These are phyloP conservation scores for Trypoxylon attenuatum DNA, from an alignment of 2,888 invertebrate species.

Conservation along the genomic window DNA sequence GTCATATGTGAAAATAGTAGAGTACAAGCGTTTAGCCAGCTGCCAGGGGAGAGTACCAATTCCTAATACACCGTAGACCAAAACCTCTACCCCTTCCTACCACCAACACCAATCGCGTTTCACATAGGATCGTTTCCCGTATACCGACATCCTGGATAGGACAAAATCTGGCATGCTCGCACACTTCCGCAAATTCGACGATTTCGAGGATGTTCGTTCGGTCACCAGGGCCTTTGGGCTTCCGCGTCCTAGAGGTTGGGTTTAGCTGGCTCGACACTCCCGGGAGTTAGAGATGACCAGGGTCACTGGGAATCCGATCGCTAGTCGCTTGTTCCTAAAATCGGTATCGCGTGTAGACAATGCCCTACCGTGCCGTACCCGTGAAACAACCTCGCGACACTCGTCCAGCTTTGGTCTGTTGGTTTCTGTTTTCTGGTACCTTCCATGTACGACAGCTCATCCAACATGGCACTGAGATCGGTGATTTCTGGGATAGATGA, in stretches of 20 bases:
- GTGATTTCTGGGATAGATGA: no score
- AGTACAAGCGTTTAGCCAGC: slow-evolving; percentile 40
- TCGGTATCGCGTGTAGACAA: slow-evolving; percentile 26
- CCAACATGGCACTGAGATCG: no score
- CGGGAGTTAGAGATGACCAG: no score
- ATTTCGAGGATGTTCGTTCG: slow-evolving; percentile 30
- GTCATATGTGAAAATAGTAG: slow-evolving; percentile 42
- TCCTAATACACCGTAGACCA: slow-evolving; percentile 37
- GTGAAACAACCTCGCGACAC: not conserved
- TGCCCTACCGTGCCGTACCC: no score
- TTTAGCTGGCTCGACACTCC: no score
- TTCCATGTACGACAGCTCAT: not conserved
- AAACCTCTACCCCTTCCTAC: not conserved
- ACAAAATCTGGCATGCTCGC: slow-evolving; percentile 32
- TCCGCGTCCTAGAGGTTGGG: no score
- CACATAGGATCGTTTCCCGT: no score
- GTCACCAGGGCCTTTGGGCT: no score
- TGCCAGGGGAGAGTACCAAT: slow-evolving; percentile 37
- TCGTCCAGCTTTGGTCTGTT: not conserved
- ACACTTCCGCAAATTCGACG: slow-evolving; percentile 56
- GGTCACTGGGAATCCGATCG: not conserved
- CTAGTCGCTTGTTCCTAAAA: slow-evolving; percentile 27
- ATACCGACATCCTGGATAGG: no score
- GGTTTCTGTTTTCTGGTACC: not conserved
- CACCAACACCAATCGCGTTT: no score